Evolutionary conservation across 2,888 invertebrate species (phyloP), one percentile per base, ranked within the genome.

Genomic region (Protophormia terraenovae): DNA sequence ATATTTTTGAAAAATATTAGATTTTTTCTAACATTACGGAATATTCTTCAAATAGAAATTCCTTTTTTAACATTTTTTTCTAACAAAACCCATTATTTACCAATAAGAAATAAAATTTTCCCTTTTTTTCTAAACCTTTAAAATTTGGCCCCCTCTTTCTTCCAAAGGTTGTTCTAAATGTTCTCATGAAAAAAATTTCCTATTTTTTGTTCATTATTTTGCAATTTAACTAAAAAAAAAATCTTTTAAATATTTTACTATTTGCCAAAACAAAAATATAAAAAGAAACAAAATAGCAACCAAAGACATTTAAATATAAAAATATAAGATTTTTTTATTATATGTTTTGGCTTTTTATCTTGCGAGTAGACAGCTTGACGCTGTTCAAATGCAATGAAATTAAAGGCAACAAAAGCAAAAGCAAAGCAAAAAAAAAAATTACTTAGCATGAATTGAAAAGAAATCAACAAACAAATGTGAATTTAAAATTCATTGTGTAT

Each of bases 351-450:
- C 29, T 72, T 41, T 69, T 16, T 27, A 71, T 66, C 67, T 24
- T 69, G 29, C 53, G 32, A 73, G 73, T 78, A 83, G 83, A 83
- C 83, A 78, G 83, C 83, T 83, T 83, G 83, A 83, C 83, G 83
- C 83, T 83, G 67, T 73, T 73, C 22, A 27, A 83, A 72, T 83
- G 69, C 73, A 73, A 62, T 71, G 76, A 75, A 81, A 76, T 69
- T 76, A 62, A 64, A 73, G 19, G 53, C 41, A 41, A 64, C 12
- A 50, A 41, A 19, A 58, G 41, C 47, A 58, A 41, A 5, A 14
- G 14, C 22, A n/a, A 41, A 41, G 10, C 6, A 14, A 38, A 53
- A 53, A 22, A 29, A 0, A 50, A 41, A 62, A 62, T 64, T 66
- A 55, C 64, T 72, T 29, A 62, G 32, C n/a, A 53, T 53, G 32